phyloP scores from a whole-genome alignment of 1,140 invertebrate species.

The Parapsyche elsis region DNA sequence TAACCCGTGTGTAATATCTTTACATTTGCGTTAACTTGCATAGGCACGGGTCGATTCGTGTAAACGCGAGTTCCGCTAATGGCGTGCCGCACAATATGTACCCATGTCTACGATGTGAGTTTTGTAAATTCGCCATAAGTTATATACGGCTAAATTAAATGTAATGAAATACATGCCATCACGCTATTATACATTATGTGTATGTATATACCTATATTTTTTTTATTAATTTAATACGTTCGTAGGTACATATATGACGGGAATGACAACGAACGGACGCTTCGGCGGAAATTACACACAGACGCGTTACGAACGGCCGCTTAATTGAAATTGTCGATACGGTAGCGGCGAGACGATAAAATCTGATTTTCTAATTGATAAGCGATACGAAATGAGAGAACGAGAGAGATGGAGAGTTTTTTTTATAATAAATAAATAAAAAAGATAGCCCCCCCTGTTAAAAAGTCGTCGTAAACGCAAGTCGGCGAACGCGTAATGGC shows the following conservation, averaged over 20 bases:
- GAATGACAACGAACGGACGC: neutral
- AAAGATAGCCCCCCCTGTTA: too few relatives aligned
- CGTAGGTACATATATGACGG: too few relatives aligned
- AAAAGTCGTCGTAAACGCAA: too few relatives aligned
- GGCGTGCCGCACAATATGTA: constrained; percentile 1
- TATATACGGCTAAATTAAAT: constrained; percentile 10
- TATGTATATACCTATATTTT: neutral
- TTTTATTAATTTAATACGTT: neutral
- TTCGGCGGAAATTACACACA: neutral
- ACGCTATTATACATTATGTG: neutral
- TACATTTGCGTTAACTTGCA: neutral
- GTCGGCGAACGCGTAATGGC: too few relatives aligned
- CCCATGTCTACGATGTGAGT: neutral
- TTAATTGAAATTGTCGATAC: neutral
- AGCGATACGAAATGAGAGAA: neutral
- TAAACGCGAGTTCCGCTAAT: neutral
- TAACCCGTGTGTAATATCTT: too few relatives aligned
- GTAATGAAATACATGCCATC: constrained; percentile 11
- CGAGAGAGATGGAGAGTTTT: too few relatives aligned
- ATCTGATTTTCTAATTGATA: neutral
- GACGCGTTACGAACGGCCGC: neutral
- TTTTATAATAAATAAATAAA: too few relatives aligned
- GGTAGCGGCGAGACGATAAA: neutral
- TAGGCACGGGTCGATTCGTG: neutral
- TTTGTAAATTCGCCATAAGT: constrained; percentile 11